Percentiles rank a stretch among this genome's conserved stretches.
phyloP scores from a whole-genome alignment of 2,888 invertebrate genomes.

The Plebejus melissa region DNA sequence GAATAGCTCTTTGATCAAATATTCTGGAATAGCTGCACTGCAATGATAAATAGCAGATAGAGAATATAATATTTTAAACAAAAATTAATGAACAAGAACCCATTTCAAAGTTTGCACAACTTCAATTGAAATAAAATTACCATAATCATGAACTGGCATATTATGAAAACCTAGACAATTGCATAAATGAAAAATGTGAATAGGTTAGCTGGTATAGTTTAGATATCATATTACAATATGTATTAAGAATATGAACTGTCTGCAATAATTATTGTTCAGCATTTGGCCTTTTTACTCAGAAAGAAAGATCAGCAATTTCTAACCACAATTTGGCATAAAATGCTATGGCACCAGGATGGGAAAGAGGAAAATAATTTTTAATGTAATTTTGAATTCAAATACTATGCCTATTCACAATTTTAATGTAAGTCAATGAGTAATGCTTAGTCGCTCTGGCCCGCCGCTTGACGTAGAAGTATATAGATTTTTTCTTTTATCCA shows the following conservation, averaged over 20 bases:
- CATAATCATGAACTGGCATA: background rate
- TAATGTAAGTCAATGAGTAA: conserved; percentile 6
- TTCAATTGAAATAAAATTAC: background rate
- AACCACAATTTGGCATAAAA: background rate
- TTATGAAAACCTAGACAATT: background rate
- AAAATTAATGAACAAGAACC: background rate
- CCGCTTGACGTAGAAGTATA: conserved; percentile 94
- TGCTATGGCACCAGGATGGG: background rate
- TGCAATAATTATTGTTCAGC: conserved; percentile 6
- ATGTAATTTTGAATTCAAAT: background rate
- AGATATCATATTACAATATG: background rate
- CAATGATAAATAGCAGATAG: background rate
- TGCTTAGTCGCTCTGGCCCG: conserved; percentile 77
- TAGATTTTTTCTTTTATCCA: conserved; percentile 99
- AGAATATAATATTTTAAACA: background rate
- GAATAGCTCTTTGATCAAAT: no score
- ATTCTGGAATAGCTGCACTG: background rate
- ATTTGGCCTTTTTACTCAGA: background rate
- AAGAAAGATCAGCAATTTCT: background rate
- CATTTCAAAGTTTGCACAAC: background rate
- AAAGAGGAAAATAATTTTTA: background rate
- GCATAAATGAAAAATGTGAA: background rate
- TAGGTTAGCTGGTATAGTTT: conserved; percentile 3
- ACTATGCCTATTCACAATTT: conserved; percentile 21
- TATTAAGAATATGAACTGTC: background rate